Evolutionary conservation across 2,888 invertebrate species (phyloP), one percentile per base, ranked within the genome.

Genomic region (Stenchaetothrips biformis): DNA sequence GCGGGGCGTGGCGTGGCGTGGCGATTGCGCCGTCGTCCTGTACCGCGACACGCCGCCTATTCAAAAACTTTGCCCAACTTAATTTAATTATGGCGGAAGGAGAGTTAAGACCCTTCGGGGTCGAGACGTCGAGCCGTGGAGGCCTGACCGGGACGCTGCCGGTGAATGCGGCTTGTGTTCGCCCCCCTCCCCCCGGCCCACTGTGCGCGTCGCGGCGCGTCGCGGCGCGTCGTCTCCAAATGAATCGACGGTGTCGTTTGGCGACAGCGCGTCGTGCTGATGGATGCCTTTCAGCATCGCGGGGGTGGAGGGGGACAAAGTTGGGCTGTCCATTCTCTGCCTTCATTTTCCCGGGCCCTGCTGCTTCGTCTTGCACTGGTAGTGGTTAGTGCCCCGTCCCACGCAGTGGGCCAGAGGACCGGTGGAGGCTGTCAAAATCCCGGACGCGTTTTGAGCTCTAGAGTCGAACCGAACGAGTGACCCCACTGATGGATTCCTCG

Each of bases 31-130:
- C 59, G 59, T 18, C 59, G 59, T 13, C 13, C 37, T 37, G 37
- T 37, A 37, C 37, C 67, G 67, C 67, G 67, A 21, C 67, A 67
- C 67, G 67, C 67, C 21, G 67, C 67, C 67, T 67, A n/a, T 67
- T 67, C 67, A 67, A 67, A 67, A 67, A 67, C 67, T 67, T 67
- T 67, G 25, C 21, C 67, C 9, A 67, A 67, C 67, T 67, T 67
- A 67, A 67, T 67, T 67, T 67, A 67, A 67, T 67, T 67, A 67
- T 21, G 67, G 67, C 21, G 67, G 67, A 21, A 67, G 21, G 67
- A 67, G 67, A 67, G 67, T 67, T 67, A 67, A 21, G 67, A 7
- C 67, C 67, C 21, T 67, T 67, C 21, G n/a, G 25, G 67, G 67
- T 37, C 37, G 37, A 37, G 37, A 37, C 37, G 37, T 37, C 37